A percentile compares a stretch with the other conserved stretches of the same genome.
Conservation (phyloP, 2,797 vertebrate genomes). For the Bucorvus abyssinicus region DNA sequence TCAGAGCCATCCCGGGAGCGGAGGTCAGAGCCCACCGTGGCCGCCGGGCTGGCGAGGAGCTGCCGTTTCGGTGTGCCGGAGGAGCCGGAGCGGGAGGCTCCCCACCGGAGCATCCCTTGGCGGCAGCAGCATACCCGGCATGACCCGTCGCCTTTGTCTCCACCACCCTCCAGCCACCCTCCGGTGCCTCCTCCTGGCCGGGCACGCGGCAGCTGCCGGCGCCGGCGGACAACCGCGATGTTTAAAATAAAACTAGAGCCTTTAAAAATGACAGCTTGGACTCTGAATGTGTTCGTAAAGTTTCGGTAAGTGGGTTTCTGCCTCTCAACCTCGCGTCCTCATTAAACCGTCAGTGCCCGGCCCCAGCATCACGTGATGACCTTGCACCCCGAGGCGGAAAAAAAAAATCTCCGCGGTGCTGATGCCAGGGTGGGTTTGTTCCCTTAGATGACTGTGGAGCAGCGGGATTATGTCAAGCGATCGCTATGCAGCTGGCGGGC, state of each 20-base stretch:
- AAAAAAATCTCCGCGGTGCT: not conserved
- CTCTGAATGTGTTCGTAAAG: constrained; percentile 77
- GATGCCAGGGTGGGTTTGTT: not conserved
- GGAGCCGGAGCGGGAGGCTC: not conserved
- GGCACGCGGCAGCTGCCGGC: constrained; percentile 55
- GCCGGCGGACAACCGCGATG: constrained; percentile 68
- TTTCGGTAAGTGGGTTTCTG: constrained; percentile 73
- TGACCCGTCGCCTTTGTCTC: not conserved
- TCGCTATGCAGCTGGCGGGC: constrained; percentile 18
- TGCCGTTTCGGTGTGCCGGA: not conserved
- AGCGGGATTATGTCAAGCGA: constrained; percentile 20
- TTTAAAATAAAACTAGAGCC: constrained; percentile 79
- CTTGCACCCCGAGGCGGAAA: not conserved
- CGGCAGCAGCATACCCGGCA: not conserved
- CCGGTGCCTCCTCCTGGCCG: constrained; percentile 48
- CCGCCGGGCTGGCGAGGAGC: not conserved
- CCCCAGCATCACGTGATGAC: not conserved
- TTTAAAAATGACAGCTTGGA: constrained; percentile 75
- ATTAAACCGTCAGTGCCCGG: not conserved
- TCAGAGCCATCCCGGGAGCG: not conserved
- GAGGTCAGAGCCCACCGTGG: not conserved
- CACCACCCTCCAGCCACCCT: not conserved
- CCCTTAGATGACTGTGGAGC: not conserved
- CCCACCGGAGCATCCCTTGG: not conserved
- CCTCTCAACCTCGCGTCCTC: not conserved